Base-by-base conservation (phyloP, 2,797 vertebrate genomes). In the Serranus cabrilla region DNA sequence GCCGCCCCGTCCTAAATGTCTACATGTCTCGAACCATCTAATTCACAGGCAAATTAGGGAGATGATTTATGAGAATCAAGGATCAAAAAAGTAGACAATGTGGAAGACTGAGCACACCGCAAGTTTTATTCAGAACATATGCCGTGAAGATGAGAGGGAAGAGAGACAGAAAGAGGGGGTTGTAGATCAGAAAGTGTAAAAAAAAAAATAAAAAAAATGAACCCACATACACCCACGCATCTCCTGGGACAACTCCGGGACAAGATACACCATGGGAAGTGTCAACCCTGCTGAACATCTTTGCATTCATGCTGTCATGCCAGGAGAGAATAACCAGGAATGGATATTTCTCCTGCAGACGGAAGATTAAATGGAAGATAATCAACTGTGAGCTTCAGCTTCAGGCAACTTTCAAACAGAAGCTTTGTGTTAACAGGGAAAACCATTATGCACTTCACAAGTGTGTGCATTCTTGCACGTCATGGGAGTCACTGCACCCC, bases 51-150 rank as follows among this genome's bases (percentile, higher is more conserved):
- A 94, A 94, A 93, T 93, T 91, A 92, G 52, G 73, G 79, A 89
- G 84, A 91, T 93, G 89, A 93, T 94, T 94, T 93, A 94, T 92
- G 91, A 90, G 90, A 91, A 92, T 88, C 76, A 76, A 80, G 86
- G 91, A 94, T 93, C 87, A 94, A 92, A 94, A 92, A 93, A 82
- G 84, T 70, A 93, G 91, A 93, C 88, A 85, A 90, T 91, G 81
- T 90, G 82, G 84, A 93, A 90, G 89, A 89, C 86, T 76, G 71
- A 83, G 83, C 80, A 60, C 89, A 91, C 93, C 91, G 49, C 93
- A 94, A 70, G 46, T 89, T 92, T 94, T 87, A 94, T 93, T 84
- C 74, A 67, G 87, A 94, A 91, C 93, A 94, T 86, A 91, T 94
- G 93, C 64, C 40, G 66, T 49, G 64, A 72, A 89, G 84, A 92